These are phyloP conservation scores for Dolichotis patagonum DNA, from an alignment of 2,113 vertebrate genomes.

Conservation along the genomic window DNA sequence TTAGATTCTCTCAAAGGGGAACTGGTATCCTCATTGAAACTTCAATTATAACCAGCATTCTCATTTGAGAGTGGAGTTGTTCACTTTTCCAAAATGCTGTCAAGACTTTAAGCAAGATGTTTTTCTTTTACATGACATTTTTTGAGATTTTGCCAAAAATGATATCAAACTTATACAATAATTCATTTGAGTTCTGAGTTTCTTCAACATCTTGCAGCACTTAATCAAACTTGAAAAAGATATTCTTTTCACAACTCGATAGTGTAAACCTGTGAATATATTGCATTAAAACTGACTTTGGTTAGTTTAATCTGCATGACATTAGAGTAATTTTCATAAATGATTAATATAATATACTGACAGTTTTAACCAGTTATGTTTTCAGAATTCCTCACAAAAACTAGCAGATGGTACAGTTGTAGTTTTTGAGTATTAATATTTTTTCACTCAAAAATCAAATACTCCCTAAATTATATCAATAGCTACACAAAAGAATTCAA, in stretches of 20 bases:
- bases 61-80: slow-evolving; percentile 77
- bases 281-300: slow-evolving; percentile 68
- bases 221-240: slow-evolving; percentile 84
- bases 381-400: slow-evolving; percentile 66
- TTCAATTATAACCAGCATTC: slow-evolving; percentile 83
- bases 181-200: slow-evolving; percentile 81
- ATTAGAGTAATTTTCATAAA: slow-evolving; percentile 41
- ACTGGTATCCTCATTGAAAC: slow-evolving; percentile 53
- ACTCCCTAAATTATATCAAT: slow-evolving; percentile 59
- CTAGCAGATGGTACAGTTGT: slow-evolving; percentile 16
- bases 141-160: slow-evolving; percentile 84
- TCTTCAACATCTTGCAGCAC: slow-evolving; percentile 82
- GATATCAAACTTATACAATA: slow-evolving; percentile 81
- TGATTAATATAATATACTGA: slow-evolving; percentile 56
- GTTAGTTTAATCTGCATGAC: slow-evolving; percentile 61
- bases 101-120: slow-evolving; percentile 84
- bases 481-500: slow-evolving; percentile 38
- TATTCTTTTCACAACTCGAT: slow-evolving; percentile 75
- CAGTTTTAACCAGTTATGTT: slow-evolving; percentile 69
- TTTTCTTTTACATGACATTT: slow-evolving; percentile 85
- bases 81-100: slow-evolving; percentile 83
- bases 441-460: slow-evolving; percentile 64
- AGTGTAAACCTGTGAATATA: slow-evolving; percentile 75
- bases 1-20: slow-evolving; percentile 75
- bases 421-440: slow-evolving; percentile 59